These are phyloP conservation scores for Amphibalanus amphitrite DNA, from an alignment of 1,140 invertebrate genomes.

Conservation along the genomic window DNA sequence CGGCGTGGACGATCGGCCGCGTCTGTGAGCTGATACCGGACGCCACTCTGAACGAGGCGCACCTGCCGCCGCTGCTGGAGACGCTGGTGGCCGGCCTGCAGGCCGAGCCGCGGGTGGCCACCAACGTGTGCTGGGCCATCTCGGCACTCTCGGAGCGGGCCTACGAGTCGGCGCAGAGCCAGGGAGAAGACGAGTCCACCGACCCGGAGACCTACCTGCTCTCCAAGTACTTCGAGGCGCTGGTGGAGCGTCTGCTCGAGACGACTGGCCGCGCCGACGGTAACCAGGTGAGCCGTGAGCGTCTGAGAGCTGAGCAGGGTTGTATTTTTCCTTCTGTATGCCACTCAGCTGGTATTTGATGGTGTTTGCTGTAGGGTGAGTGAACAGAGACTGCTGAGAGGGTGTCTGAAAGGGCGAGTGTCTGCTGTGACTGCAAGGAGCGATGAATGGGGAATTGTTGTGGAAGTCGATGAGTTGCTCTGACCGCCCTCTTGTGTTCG, in stretches of 20 bases:
- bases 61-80: conserved; percentile 50
- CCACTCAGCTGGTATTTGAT: no score
- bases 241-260: conserved; percentile 75
- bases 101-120: conserved; percentile 85
- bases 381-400: no score
- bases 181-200: conserved; percentile 29
- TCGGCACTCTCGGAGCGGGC: conserved; percentile 93
- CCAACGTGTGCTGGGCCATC: conserved; percentile 99
- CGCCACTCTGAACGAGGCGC: conserved; percentile 72
- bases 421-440: no score
- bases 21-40: conserved; percentile 96
- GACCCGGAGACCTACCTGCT: conserved; percentile 87
- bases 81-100: conserved; percentile 68
- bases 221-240: conserved; percentile 82
- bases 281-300: conserved; percentile 9
- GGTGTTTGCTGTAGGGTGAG: no score
- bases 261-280: conserved; percentile 84
- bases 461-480: no score
- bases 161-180: conserved; percentile 47
- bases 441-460: no score
- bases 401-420: no score
- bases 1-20: conserved; percentile 93
- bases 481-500: no score
- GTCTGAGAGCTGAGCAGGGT: no score
- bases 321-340: no score